Evolutionary conservation across 2,888 invertebrate species (phyloP), one percentile per base, ranked within the genome.

Genomic region (Masnerella sp.): DNA sequence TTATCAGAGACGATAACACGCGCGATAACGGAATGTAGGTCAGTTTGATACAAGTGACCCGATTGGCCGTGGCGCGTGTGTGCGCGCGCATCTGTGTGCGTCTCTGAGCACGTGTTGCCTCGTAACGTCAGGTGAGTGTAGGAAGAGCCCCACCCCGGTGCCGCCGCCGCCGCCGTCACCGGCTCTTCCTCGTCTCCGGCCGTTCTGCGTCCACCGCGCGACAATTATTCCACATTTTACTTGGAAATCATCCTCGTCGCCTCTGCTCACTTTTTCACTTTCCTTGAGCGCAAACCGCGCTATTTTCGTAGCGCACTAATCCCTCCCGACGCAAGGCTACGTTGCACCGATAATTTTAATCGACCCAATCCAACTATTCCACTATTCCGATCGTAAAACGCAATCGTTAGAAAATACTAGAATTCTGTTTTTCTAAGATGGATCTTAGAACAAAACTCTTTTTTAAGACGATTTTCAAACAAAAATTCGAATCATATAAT

Each of bases 11-110:
- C 79, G 85, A 85, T 85, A 85, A 83, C 82, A 79, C 77, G 77
- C 65, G 80, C 81, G 86, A 85, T 85, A 85, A 83, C 77, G 77
- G 79, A 82, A 87, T 86, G 87, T 86, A 83, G 87, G 87, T 86
- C 86, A 87, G 83, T 83, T 83, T 85, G 86, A 86, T 87, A 87
- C 81, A 81, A 84, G 78, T 84, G 87, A 85, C 86, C 87, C 81
- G 82, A 87, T 86, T 87, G 79, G 77, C 30, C 28, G 38, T 28
- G 42, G 51, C 52, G 45, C 28, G 49, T 34, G 67, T 79, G 75
- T 70, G 34, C 25, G 32, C n/a, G 49, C n/a, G 49, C 32, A 25
- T 25, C 61, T 59, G 45, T 38, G 49, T 42, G 30, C 22, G 34
- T 18, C 20, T 36, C 61, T 51, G 17, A 62, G 51, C 61, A 51